A percentile compares a stretch with the other conserved stretches of the same genome.
Conservation (phyloP, 92 coral and sea anemone genomes). For the Paragorgia papillata region DNA sequence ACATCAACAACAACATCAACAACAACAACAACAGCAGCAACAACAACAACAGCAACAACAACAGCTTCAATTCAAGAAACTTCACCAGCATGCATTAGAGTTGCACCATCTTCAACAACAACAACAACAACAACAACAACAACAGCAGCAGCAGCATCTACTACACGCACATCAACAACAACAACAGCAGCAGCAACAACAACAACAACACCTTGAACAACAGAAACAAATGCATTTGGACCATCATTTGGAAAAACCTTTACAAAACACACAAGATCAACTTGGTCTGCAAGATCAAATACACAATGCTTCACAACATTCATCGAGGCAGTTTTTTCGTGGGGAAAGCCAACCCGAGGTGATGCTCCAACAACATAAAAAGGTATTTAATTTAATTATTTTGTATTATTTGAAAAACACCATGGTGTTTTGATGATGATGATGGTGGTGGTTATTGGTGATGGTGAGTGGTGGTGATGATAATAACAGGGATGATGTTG, state of each 20-base stretch:
- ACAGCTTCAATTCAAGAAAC: not conserved
- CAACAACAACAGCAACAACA: constrained; percentile 12
- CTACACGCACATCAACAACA: too few relatives aligned
- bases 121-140: not conserved
- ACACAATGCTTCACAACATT: not conserved
- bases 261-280: not conserved
- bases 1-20: constrained; percentile 27
- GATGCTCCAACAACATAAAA: constrained; percentile 21
- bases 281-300: too few relatives aligned
- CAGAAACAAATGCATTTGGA: constrained; percentile 13
- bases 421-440: too few relatives aligned
- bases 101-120: constrained; percentile 7
- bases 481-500: too few relatives aligned
- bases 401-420: too few relatives aligned
- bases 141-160: not conserved
- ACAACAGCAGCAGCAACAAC: too few relatives aligned
- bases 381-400: too few relatives aligned
- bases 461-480: too few relatives aligned
- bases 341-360: constrained; percentile 7
- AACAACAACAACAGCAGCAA: constrained; percentile 1
- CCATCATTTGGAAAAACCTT: not conserved
- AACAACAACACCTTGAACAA: constrained; percentile 1
- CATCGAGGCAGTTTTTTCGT: constrained; percentile 34
- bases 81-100: not conserved
- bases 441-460: too few relatives aligned